A percentile compares a stretch with the other conserved stretches of the same genome.
Evolutionary conservation across 2,888 invertebrate species (phyloP).

Genomic region (Plebejus anna): DNA sequence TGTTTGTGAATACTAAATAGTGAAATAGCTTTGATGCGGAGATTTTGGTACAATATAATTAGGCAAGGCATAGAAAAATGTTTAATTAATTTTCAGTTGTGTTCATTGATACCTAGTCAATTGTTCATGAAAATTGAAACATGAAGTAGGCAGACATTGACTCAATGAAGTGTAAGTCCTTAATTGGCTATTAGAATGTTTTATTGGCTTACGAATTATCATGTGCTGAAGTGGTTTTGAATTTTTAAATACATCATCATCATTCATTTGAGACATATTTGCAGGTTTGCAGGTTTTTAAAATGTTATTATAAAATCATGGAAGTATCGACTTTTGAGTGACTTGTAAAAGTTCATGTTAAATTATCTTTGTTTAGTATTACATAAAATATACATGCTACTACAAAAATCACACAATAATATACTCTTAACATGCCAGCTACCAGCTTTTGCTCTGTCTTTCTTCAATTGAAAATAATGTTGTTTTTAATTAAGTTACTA

Average conservation of each 20-base stretch:
- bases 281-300: background rate
- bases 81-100: background rate
- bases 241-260: background rate
- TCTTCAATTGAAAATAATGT: background rate
- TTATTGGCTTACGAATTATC: conserved; percentile 5
- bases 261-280: background rate
- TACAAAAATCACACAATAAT: background rate
- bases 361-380: background rate
- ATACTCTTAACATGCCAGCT: background rate
- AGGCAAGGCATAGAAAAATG: background rate
- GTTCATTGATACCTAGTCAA: background rate
- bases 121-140: background rate
- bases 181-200: conserved; percentile 10
- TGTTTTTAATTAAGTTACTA: background rate
- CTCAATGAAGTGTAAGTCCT: conserved; percentile 5
- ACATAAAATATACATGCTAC: no score
- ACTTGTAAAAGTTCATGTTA: background rate
- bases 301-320: background rate
- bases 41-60: background rate
- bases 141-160: background rate
- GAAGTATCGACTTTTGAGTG: background rate
- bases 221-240: background rate
- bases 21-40: background rate
- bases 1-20: background rate
- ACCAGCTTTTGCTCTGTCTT: background rate